Evolutionary conservation across 2,797 vertebrate species (phyloP).

Genomic region (Nothura maculosa): DNA sequence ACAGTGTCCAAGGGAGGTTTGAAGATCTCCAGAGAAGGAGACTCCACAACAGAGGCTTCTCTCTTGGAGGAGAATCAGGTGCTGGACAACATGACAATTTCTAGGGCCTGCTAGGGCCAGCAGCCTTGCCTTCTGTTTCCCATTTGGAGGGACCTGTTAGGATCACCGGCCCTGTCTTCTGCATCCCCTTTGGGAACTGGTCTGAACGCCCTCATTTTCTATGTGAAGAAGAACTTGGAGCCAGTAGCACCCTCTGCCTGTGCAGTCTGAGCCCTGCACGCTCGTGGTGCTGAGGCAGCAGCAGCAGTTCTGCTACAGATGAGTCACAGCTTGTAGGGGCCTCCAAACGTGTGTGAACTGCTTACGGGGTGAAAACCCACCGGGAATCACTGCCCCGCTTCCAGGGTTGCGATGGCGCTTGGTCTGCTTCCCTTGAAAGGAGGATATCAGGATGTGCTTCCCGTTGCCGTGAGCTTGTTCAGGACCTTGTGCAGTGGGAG

Average conservation of each 20-base stretch:
- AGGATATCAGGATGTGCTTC: accelerated
- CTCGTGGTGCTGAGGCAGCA: not conserved
- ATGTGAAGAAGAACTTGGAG: not conserved
- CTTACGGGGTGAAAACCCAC: not conserved
- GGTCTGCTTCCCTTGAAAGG: not conserved
- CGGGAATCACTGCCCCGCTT: not conserved
- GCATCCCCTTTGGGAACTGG: not conserved
- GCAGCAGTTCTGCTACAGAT: not conserved
- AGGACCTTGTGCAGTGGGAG: not conserved
- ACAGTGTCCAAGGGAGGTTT: no score
- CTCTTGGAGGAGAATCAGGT: no score
- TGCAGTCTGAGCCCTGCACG: not conserved
- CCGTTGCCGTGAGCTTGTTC: not conserved
- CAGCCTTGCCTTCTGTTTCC: not conserved
- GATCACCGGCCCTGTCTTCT: not conserved
- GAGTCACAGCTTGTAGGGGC: accelerated
- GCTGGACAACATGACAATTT: not conserved
- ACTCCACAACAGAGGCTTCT: no score
- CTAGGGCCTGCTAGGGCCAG: not conserved
- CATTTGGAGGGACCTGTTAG: not conserved
- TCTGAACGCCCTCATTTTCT: not conserved
- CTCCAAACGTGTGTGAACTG: accelerated
- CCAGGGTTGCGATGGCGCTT: accelerated
- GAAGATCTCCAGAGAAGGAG: no score
- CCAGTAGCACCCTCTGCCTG: not conserved